Base-by-base conservation (phyloP, 2,797 vertebrate species). In the Champsocephalus gunnari region DNA sequence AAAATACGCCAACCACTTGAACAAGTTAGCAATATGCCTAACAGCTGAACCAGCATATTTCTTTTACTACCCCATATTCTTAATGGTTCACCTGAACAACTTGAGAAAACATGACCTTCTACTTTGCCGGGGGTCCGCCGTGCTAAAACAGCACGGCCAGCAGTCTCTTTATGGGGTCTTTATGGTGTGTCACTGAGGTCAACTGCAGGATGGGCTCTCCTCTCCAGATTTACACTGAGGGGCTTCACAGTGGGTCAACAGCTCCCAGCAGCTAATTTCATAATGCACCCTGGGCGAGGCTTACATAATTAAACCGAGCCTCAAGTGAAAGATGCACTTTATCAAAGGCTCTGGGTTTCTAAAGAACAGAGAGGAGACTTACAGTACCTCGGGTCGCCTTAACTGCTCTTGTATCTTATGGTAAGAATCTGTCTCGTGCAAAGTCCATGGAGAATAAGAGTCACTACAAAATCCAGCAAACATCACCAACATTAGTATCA, bases 121-220 rank as follows among this genome's bases (percentile, higher is more conserved):
- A 68, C 70, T 82, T 82, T 60, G 67, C 48, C 3, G 17, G 16
- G 51, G 79, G 76, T 79, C 53, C 14, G 51, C 54, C 19, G 12
- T 45, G 47, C 61, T 80, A 57, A 90, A 92, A 90, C 73, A 83
- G 89, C 90, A 8, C 3, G 11, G 77, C 79, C 84, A 88, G 90
- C 91, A 90, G 84, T 90, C 71, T 90, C 79, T 92, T 92, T 93
- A 92, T 90, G 75, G 75, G 77, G 82, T 83, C 85, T 91, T 93
- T 89, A 90, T 85, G 68, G 78, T 47, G 77, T 87, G 80, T 90
- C 85, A 82, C 28, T 41, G 64, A 65, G 88, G 87, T 92, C 85
- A 85, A 75, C 81, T 85, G 74, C 84, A 79, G 85, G 79, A 88
- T 84, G 64, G 81, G 80, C 78, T 82, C 77, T 85, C 75, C 73